These are phyloP conservation scores for Epinephelus fuscoguttatus DNA, from an alignment of 2,113 vertebrate species.

Conservation along the genomic window DNA sequence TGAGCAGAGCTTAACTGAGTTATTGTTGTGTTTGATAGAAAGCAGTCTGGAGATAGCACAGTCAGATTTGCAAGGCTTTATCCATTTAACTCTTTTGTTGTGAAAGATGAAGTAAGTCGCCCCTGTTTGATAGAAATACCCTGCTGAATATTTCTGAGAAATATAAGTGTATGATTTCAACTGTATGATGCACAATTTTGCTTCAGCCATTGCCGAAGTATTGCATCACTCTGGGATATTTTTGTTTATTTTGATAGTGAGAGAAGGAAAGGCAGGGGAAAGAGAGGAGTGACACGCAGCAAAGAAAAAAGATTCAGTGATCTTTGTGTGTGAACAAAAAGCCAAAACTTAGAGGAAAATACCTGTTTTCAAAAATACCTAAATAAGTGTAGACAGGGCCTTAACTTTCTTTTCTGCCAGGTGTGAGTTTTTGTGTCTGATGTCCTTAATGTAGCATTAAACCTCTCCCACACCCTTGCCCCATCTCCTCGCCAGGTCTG, in stretches of 20 bases:
- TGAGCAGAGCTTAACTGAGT: not conserved
- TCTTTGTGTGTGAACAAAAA: too few relatives aligned
- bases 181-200: not conserved
- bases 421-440: not conserved
- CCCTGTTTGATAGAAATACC: not conserved
- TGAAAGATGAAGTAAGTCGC: not conserved
- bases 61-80: not conserved
- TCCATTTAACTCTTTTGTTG: not conserved
- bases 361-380: too few relatives aligned
- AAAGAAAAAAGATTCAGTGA: not conserved
- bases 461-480: not conserved
- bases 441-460: not conserved
- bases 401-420: not conserved
- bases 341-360: too few relatives aligned
- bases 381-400: too few relatives aligned
- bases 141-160: constrained; percentile 7
- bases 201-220: constrained; percentile 24
- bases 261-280: too few relatives aligned
- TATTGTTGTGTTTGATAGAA: not conserved
- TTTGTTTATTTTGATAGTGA: too few relatives aligned
- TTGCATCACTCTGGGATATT: constrained; percentile 48
- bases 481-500: constrained; percentile 84
- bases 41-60: not conserved
- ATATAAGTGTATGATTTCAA: not conserved
- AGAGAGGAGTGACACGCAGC: not conserved